Percentiles rank a stretch among this genome's conserved stretches.
phyloP scores from a whole-genome alignment of 1,140 invertebrate genomes.

The Colletes latitarsis region DNA sequence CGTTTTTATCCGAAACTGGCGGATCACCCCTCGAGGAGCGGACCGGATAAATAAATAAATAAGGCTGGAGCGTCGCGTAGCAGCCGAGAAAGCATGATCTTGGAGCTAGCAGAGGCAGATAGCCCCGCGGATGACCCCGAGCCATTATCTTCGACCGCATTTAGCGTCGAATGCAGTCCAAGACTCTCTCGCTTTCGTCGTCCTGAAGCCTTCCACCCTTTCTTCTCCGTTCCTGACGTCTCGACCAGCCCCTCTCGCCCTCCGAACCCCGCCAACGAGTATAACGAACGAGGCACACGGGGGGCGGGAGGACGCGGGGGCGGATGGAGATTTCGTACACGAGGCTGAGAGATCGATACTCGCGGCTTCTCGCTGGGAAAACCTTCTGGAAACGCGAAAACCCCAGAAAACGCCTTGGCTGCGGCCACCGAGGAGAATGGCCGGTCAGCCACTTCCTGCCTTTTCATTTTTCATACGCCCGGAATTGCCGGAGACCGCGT shows the following conservation, averaged over 20 bases:
- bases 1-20: no score
- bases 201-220: neutral
- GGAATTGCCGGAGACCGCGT: no score
- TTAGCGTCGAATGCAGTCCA: conserved; percentile 16
- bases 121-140: conserved; percentile 58
- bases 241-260: neutral
- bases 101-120: conserved; percentile 28
- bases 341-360: conserved; percentile 42
- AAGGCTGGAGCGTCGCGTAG: neutral
- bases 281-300: conserved; percentile 19
- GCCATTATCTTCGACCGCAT: conserved; percentile 57
- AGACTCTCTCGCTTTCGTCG: neutral
- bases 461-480: conserved; percentile 7
- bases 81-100: neutral
- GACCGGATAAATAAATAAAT: neutral
- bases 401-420: conserved; percentile 31
- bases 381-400: conserved; percentile 19
- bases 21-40: no score
- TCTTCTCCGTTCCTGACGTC: conserved; percentile 4
- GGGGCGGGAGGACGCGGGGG: neutral
- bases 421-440: neutral
- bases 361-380: conserved; percentile 22
- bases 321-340: conserved; percentile 42
- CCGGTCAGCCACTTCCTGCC: neutral
- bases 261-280: neutral